These are phyloP conservation scores for Dione juno DNA, from an alignment of 2,888 invertebrate genomes.

Conservation along the genomic window DNA sequence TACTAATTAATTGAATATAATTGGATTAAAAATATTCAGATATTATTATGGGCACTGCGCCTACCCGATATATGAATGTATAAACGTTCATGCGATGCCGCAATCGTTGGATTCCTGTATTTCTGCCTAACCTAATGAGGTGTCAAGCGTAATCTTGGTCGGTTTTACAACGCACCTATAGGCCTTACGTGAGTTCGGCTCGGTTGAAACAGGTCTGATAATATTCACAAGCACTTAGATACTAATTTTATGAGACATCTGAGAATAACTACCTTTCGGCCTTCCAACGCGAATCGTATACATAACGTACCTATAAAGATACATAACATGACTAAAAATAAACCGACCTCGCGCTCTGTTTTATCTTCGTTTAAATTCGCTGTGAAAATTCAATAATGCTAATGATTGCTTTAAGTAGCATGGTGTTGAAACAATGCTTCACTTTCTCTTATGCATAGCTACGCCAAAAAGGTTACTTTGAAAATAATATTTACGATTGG, in stretches of 20 bases:
- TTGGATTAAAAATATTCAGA: slow-evolving; percentile 46
- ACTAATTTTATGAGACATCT: slow-evolving; percentile 78
- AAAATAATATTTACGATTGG: slow-evolving; percentile 35
- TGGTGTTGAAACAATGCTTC: neutral
- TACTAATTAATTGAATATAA: slow-evolving; percentile 47
- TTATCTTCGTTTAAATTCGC: slow-evolving; percentile 33
- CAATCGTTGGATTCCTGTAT: slow-evolving; percentile 54
- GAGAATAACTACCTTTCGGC: slow-evolving; percentile 67
- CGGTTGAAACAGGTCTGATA: slow-evolving; percentile 70
- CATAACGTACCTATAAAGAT: slow-evolving; percentile 44
- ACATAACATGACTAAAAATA: slow-evolving; percentile 52
- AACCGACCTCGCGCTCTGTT: slow-evolving; percentile 46
- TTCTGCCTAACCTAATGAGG: slow-evolving; percentile 67
- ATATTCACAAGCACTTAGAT: slow-evolving; percentile 71
- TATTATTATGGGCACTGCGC: slow-evolving; percentile 42
- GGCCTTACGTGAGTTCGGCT: slow-evolving; percentile 64
- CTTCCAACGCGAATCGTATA: slow-evolving; percentile 52
- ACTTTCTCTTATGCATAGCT: slow-evolving; percentile 31
- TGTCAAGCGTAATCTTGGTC: slow-evolving; percentile 68
- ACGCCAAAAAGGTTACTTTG: slow-evolving; percentile 25
- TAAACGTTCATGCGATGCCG: slow-evolving; percentile 34
- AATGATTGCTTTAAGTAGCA: slow-evolving; percentile 10
- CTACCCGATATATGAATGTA: slow-evolving; percentile 33
- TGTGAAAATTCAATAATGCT: slow-evolving; percentile 31
- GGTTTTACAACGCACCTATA: slow-evolving; percentile 61